Conservation (phyloP, 2,113 vertebrate species). For the Neotragus moschatus region DNA sequence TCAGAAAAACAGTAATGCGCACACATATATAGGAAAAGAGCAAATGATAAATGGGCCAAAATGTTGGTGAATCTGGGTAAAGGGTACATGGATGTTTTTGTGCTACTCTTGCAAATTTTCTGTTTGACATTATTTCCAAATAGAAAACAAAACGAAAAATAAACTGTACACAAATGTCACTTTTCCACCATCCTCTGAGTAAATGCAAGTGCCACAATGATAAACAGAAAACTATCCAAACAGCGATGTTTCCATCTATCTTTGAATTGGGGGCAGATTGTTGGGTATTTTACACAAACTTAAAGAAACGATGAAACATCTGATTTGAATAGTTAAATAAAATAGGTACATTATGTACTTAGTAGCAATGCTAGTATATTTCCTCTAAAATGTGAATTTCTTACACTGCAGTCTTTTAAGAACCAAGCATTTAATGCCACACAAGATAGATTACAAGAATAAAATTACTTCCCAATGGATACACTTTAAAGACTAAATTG, state of each 20-base stretch:
- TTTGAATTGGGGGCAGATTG: neutral
- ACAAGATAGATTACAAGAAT: neutral
- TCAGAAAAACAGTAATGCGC: neutral
- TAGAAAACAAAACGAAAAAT: neutral
- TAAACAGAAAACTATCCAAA: neutral
- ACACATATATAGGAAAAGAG: neutral
- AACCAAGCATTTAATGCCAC: neutral
- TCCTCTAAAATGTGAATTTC: neutral
- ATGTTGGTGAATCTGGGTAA: neutral
- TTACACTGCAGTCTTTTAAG: neutral
- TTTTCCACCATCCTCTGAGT: neutral
- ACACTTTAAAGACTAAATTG: neutral
- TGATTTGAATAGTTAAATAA: neutral
- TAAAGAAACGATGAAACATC: neutral
- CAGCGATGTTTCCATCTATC: neutral
- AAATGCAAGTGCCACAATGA: neutral
- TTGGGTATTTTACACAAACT: neutral
- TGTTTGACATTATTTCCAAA: neutral
- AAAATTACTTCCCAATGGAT: neutral
- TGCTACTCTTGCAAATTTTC: neutral
- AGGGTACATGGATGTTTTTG: neutral
- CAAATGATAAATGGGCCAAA: neutral
- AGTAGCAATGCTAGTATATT: neutral
- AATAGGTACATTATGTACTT: neutral
- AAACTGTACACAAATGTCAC: neutral